phyloP scores from a whole-genome alignment of 2,113 vertebrate species.

The Lathamus discolor region DNA sequence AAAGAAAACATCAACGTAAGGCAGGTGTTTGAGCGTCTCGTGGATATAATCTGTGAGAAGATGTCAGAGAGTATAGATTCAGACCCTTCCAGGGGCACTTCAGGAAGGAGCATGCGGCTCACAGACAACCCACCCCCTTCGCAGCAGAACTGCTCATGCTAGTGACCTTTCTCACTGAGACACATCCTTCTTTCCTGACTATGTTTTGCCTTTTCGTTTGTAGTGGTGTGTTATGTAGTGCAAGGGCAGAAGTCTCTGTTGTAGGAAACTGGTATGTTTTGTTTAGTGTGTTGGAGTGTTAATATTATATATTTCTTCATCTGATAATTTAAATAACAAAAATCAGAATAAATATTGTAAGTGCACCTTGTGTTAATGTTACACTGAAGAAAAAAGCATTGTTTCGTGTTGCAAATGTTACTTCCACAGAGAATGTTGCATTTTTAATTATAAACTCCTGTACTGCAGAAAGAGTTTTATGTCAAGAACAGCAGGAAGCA shows the following conservation, averaged over 20 bases:
- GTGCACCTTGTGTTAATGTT: slow-evolving; percentile 12
- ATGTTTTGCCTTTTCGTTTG: not conserved
- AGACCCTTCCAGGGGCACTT: slow-evolving; percentile 79
- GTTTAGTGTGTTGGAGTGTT: slow-evolving; percentile 34
- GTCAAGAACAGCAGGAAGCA: not conserved
- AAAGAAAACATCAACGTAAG: slow-evolving; percentile 98
- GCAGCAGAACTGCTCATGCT: slow-evolving; percentile 95
- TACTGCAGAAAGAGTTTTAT: not conserved
- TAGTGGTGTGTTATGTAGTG: slow-evolving; percentile 6
- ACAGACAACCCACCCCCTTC: slow-evolving; percentile 86
- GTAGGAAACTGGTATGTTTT: slow-evolving; percentile 21
- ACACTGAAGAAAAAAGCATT: not conserved
- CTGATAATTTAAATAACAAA: not conserved
- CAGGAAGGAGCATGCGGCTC: slow-evolving; percentile 85
- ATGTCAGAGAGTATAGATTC: slow-evolving; percentile 94
- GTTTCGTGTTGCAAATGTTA: not conserved
- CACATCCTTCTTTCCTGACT: not conserved
- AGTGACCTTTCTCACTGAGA: slow-evolving; percentile 15
- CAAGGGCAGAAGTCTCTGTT: slow-evolving; percentile 37
- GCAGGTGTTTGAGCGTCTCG: slow-evolving; percentile 95
- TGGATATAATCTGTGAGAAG: slow-evolving; percentile 97
- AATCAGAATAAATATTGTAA: not conserved
- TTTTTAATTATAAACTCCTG: not conserved
- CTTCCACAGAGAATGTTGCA: not conserved
- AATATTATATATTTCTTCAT: not conserved